Conservation (phyloP, 2,888 invertebrate genomes). For the Nesidiocoris tenuis region DNA sequence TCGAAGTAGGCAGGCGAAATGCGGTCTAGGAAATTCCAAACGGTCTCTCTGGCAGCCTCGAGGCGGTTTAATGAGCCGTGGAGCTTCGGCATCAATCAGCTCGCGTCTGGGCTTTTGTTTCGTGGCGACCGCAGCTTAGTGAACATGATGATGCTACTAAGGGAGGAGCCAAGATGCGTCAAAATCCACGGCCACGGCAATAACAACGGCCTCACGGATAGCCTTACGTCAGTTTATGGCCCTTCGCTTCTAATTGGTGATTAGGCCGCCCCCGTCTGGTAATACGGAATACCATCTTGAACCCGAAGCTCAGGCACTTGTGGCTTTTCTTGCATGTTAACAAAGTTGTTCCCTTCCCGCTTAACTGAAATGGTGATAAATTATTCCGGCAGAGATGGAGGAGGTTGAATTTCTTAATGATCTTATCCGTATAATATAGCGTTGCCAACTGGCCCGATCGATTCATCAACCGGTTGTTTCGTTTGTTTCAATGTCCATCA, state of each 20-base stretch:
- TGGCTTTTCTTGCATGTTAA: not conserved
- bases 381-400: not conserved
- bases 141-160: not conserved
- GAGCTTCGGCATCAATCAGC: constrained; percentile 20
- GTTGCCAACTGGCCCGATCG: too few species aligned
- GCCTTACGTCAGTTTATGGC: constrained; percentile 4
- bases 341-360: not conserved
- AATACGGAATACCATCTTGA: not conserved
- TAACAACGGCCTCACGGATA: not conserved
- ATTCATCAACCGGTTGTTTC: too few species aligned
- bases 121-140: not conserved
- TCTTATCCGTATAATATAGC: too few species aligned
- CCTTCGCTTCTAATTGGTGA: not conserved
- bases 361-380: not conserved
- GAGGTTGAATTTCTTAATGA: not conserved
- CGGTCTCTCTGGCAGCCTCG: not conserved
- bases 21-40: not conserved
- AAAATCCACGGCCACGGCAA: constrained; percentile 16
- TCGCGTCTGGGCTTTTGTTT: constrained; percentile 9
- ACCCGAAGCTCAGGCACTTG: not conserved
- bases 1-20: not conserved
- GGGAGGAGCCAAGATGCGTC: constrained; percentile 17
- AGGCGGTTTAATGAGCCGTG: constrained; percentile 26
- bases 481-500: too few species aligned
- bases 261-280: not conserved